Evolutionary conservation across 2,888 invertebrate species (phyloP).

Genomic region (Zaprionus lineosus): DNA sequence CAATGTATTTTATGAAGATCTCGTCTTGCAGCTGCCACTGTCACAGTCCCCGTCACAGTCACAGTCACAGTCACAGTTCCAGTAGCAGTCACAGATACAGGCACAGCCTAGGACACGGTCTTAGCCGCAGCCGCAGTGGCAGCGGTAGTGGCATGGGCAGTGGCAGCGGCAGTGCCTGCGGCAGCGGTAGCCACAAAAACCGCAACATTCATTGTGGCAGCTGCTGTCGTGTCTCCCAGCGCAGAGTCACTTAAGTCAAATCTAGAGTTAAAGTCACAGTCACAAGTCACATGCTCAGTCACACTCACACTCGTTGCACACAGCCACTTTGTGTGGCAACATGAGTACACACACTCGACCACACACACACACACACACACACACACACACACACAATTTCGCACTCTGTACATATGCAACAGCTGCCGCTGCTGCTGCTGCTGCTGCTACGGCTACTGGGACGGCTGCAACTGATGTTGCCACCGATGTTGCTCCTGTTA

Average conservation of each 20-base stretch:
- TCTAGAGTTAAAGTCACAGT: conserved; percentile 9
- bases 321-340: conserved; percentile 45
- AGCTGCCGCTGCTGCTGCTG: conserved; percentile 49
- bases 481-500: too few relatives aligned
- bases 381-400: conserved; percentile 6
- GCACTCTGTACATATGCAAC: conserved; percentile 59
- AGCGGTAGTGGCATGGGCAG: conserved; percentile 10
- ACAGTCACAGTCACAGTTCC: conserved; percentile 14
- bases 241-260: conserved; percentile 18
- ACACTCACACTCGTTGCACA: conserved; percentile 1
- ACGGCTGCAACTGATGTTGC: neutral
- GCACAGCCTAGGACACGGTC: conserved; percentile 28
- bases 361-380: conserved; percentile 2
- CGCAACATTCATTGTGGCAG: too few relatives aligned
- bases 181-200: conserved; percentile 17
- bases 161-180: conserved; percentile 25
- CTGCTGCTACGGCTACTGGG: neutral
- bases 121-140: conserved; percentile 14
- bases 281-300: conserved; percentile 39
- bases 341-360: conserved; percentile 32
- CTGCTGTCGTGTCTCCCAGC: neutral
- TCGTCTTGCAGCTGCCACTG: conserved; percentile 4
- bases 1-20: conserved; percentile 68
- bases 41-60: conserved; percentile 28
- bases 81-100: conserved; percentile 16